Evolutionary conservation across 2,888 invertebrate species (phyloP), one percentile per base, ranked within the genome.

Genomic region (Pogonocherus hispidulus): DNA sequence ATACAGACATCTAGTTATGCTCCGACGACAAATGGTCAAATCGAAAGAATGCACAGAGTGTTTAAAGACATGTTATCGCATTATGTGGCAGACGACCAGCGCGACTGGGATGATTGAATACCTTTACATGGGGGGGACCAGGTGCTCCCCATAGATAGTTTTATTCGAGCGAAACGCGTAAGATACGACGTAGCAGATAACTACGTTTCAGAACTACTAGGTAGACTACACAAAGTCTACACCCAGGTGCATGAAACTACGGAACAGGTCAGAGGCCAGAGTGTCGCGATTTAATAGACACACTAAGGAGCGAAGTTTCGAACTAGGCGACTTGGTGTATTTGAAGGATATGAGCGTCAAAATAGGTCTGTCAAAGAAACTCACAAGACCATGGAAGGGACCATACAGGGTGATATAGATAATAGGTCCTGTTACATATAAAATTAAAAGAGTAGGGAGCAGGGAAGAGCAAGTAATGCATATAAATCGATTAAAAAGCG

Each of bases 31-130:
- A 84, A 84, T 56, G 82, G 80, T 2, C 66, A 76, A 41, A 66
- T 82, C 0, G 82, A 83, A 62, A 37, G 82, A 41, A 68, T 75
- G 37, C 82, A 82, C 41, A 55, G 80, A 44, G 69, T 72, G 1
- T 47, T 83, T 0, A 79, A 75, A 54, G 75, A 78, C 20, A 73
- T 73, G 54, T 32, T 82, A 2, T 72, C 76, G 1, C 78, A 80
- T 51, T 80, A 76, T 52, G 71, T 81, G 0, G 20, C 56, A 0
- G 49, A 73, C 46, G 60, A 76, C 8, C 73, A 76, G 19, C 19
- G 47, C 11, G 74, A 79, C 49, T 82, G 80, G 80, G 81, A 82
- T 51, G 35, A 68, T 16, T 75, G 75, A 74, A 16, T 82, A 22
- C 78, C 79, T 0, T 77, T 78, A 18, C 70, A 76, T 59, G 75